A percentile compares a stretch with the other conserved stretches of the same genome.
phyloP scores from a whole-genome alignment of 2,113 vertebrate species.

The Periophthalmus modestus region DNA sequence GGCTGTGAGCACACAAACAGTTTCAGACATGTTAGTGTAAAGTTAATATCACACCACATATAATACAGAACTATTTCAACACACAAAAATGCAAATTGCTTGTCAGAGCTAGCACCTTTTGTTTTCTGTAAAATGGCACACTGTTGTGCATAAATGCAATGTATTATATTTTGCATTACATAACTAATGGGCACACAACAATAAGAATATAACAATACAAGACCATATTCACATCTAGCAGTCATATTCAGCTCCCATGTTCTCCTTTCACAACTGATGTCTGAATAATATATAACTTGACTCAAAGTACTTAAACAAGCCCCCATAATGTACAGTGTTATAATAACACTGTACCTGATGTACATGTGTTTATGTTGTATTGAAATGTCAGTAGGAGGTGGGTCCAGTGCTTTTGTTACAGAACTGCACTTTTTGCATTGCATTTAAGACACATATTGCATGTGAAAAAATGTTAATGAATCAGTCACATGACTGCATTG shows the following conservation, averaged over 20 bases:
- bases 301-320: neutral
- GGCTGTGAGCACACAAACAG: slow-evolving; percentile 77
- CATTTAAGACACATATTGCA: too few relatives aligned
- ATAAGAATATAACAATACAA: neutral
- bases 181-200: neutral
- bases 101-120: neutral
- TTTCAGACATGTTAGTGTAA: neutral
- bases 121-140: neutral
- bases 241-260: neutral
- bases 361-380: neutral
- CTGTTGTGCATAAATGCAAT: neutral
- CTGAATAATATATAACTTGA: neutral
- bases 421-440: too few relatives aligned
- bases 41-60: neutral
- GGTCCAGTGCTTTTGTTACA: too few relatives aligned
- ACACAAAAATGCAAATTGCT: neutral
- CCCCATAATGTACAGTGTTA: neutral
- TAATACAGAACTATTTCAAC: neutral
- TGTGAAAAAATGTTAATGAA: too few relatives aligned
- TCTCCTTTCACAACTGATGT: neutral
- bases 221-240: neutral
- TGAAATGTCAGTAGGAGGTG: neutral
- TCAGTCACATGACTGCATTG: slow-evolving; percentile 12
- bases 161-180: neutral
- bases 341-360: too few relatives aligned